These are phyloP conservation scores for Eristalis tenax DNA, from an alignment of 2,888 invertebrate genomes.

Conservation along the genomic window DNA sequence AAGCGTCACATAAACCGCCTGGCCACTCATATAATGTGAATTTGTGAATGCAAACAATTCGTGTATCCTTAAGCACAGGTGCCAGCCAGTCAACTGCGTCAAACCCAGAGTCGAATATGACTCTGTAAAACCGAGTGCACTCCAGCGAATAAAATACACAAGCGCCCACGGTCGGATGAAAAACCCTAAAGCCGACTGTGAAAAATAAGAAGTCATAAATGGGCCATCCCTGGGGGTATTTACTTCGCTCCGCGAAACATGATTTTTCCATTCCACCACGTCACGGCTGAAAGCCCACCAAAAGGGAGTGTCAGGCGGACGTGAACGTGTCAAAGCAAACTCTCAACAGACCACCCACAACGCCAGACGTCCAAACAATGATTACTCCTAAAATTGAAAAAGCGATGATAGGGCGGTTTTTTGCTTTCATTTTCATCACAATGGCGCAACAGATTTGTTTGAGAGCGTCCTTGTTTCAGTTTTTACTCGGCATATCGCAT, in stretches of 20 bases:
- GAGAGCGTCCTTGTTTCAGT: not conserved
- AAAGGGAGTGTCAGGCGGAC: not conserved
- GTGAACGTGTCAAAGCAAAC: not conserved
- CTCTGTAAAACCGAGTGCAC: not conserved
- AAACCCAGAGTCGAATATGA: not conserved
- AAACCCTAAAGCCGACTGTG: not conserved
- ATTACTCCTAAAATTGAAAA: slow-evolving; percentile 1
- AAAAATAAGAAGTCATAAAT: not conserved
- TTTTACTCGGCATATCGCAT: slow-evolving; percentile 1
- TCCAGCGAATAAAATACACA: not conserved
- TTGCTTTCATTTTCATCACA: not conserved
- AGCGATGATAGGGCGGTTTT: not conserved
- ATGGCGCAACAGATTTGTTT: not conserved
- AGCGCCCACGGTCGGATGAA: not conserved
- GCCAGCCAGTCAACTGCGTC: not conserved
- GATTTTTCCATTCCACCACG: not conserved
- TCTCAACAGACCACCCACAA: not conserved
- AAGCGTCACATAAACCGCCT: not conserved
- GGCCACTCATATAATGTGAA: not conserved
- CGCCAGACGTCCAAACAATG: not conserved
- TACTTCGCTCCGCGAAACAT: not conserved
- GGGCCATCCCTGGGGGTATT: not conserved
- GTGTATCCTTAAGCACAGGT: not conserved
- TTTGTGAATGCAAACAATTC: no score
- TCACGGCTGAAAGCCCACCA: not conserved